Evolutionary conservation across 2,113 vertebrate species (phyloP).

Genomic region (Bos indicus): DNA sequence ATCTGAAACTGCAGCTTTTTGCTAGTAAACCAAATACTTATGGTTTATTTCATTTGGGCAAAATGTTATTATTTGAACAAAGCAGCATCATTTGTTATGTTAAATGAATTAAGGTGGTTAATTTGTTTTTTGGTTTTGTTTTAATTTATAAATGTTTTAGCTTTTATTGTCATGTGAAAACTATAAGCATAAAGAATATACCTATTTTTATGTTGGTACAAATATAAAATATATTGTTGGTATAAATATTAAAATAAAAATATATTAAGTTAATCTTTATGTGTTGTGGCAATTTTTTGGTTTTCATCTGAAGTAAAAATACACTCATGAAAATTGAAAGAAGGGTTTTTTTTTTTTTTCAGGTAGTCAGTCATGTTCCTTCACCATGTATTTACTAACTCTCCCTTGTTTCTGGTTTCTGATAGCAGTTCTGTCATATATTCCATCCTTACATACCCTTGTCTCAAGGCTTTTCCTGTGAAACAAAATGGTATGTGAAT

Average conservation of each 20-base stretch:
- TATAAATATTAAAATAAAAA: slow-evolving; percentile 43
- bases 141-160: slow-evolving; percentile 34
- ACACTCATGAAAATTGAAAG: neutral
- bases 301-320: neutral
- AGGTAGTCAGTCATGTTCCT: neutral
- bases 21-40: slow-evolving; percentile 56
- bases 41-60: neutral
- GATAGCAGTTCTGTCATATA: neutral
- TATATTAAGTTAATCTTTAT: slow-evolving; percentile 9
- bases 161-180: slow-evolving; percentile 35
- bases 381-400: neutral
- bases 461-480: neutral
- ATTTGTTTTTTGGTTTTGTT: slow-evolving; percentile 44
- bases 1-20: slow-evolving; percentile 18
- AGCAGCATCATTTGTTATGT: slow-evolving; percentile 20
- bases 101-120: neutral
- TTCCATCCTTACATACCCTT: neutral
- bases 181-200: slow-evolving; percentile 37
- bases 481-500: neutral
- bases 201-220: slow-evolving; percentile 63
- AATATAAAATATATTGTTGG: neutral
- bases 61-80: slow-evolving; percentile 7
- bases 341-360: neutral
- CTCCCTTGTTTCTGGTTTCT: neutral
- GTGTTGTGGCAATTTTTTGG: neutral